Percentiles rank a stretch among this genome's conserved stretches.
These are phyloP conservation scores for Dryococelus australis DNA, from an alignment of 2,888 invertebrate genomes.

Conservation along the genomic window DNA sequence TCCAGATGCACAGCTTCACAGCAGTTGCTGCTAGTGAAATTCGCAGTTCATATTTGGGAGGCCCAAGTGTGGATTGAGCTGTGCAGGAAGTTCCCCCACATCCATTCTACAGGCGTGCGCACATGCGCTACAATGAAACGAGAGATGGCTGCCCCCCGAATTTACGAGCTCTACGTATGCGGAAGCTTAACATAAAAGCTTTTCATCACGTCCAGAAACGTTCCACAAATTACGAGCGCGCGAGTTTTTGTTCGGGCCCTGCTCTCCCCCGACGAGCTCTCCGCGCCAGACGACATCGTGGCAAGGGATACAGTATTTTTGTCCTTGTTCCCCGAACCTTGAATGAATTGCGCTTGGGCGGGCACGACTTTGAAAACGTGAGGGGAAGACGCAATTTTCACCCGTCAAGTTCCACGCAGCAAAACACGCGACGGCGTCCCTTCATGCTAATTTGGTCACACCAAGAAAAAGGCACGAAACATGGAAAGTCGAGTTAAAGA, in stretches of 20 bases:
- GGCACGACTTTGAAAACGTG: no score
- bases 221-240: background rate
- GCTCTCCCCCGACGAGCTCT: background rate
- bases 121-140: background rate
- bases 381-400: no score
- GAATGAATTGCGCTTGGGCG: background rate
- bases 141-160: background rate
- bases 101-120: background rate
- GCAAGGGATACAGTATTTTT: background rate
- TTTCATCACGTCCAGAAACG: constrained; percentile 16
- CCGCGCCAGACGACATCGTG: background rate
- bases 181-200: background rate
- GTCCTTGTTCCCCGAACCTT: background rate
- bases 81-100: no score
- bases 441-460: no score
- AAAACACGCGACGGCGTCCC: no score
- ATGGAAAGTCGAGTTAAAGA: no score
- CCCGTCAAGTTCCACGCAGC: no score
- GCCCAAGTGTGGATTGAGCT: no score
- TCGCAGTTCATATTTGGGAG: no score
- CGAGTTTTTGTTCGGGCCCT: background rate
- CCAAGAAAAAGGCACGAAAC: no score
- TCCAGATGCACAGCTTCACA: no score
- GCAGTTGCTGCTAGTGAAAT: no score
- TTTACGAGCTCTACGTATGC: background rate